Evolutionary conservation across 2,113 vertebrate genomes (phyloP), one percentile per base, ranked within the genome.

Genomic region (Dromiciops gliroides): DNA sequence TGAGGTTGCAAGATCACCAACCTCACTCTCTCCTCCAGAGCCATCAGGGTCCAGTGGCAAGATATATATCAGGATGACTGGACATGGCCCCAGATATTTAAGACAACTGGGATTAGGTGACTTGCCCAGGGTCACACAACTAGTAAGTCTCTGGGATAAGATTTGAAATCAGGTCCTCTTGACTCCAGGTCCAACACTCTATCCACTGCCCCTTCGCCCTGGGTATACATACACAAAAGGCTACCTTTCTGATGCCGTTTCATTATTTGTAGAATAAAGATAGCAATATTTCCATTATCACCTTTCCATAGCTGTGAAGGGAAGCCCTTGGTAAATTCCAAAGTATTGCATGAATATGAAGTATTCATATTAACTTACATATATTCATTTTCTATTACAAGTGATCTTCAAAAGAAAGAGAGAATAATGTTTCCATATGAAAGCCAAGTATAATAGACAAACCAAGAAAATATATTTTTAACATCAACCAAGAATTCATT

Each of bases 311-410:
- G 31, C 31, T n/a, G 12, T 37, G 31, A 67, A 19, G 37, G 60
- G 10, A 12, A 37, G 37, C 67, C 16, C 6, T 83, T 83, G 19
- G 67, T 8, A 22, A n/a, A 75, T 75, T 75, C 0, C 16, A 75
- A 75, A 75, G 37, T 75, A 75, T 44, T 83, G n/a, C 37, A n/a
- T 44, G 14, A 44, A 44, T 8, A 83, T 44, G 67, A 83, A 44
- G 19, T 83, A 83, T 83, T 83, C 37, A 44, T 44, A 83, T 22
- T 83, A 83, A 67, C 56, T 37, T 53, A 60, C 31, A 92, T 48
- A 83, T 83, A 6, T 7, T 95, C 11, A 1, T 91, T 9, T 52
- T 93, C 26, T 96, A n/a, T n/a, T 83, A 44, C 37, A 93, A 97
- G 37, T 51, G 89, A 91, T 96, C 95, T 91, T 28, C 44, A 60